Evolutionary conservation across 2,113 vertebrate genomes (phyloP), one percentile per base, ranked within the genome.

Genomic region (Megaceryle torquata): DNA sequence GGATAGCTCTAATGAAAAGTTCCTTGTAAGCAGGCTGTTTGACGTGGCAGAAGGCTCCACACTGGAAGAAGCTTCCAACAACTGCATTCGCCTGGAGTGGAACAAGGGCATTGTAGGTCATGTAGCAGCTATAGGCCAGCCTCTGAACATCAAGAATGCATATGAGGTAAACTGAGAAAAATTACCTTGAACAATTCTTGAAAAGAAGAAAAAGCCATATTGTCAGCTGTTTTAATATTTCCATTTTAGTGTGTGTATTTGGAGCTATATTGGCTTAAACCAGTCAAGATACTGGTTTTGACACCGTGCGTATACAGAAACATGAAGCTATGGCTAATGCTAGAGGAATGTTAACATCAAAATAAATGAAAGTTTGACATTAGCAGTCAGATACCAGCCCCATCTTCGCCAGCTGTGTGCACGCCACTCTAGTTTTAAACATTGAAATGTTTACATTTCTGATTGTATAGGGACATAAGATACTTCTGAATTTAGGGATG

Each of bases 51-150:
- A 99, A 97, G 99, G 99, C n/a, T 98, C 99, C 26, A 99, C 99
- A 5, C 97, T 99, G 82, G 99, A 99, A 97, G 98, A 99, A 92
- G 98, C 99, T 39, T 99, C 98, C 72, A 99, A 98, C 95, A 99
- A 91, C 96, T 98, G 98, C 88, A 99, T 99, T 94, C 98, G 99
- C 14, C 97, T 99, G 75, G 99, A 99, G 70, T 99, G 99, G 99
- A 99, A 99, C 98, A 99, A 99, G 95, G 99, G 99, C 96, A 99
- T 99, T 21, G 99, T 99, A 96, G 99, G 99, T n/a, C 98, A 99
- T 0, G 99, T 99, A 39, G 99, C 99, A 5, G 98, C 99, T 22
- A 98, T 98, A 10, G 99, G 99, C 10, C 98, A 99, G 82, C 99
- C 98, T 15, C 98, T 99, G 88, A 99, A 99, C 95, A 99, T 99